A percentile compares a stretch with the other conserved stretches of the same genome.
These are phyloP conservation scores for Aphelinus atriplicis DNA, from an alignment of 1,140 invertebrate species.

Conservation along the genomic window DNA sequence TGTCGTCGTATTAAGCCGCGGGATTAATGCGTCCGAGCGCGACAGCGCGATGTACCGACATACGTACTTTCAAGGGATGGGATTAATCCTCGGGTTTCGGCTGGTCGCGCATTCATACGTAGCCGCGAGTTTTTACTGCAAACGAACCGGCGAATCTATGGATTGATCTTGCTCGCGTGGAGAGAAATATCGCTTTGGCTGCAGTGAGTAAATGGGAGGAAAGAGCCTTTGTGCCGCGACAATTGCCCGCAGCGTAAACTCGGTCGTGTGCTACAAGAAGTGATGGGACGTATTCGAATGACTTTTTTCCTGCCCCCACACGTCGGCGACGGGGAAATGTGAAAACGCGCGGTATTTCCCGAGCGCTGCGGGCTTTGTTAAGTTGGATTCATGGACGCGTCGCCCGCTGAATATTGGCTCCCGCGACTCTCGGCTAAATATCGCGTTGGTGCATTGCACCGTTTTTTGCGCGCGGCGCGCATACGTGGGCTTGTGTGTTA, in stretches of 20 bases:
- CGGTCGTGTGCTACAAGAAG: constrained; percentile 15
- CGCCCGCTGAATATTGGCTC: constrained; percentile 22
- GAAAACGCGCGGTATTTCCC: not conserved
- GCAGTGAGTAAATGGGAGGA: too few relatives aligned
- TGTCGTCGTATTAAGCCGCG: too few relatives aligned
- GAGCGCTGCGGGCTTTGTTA: constrained; percentile 7
- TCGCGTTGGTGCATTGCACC: constrained; percentile 11
- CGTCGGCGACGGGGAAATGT: too few relatives aligned
- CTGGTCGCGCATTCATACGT: too few relatives aligned
- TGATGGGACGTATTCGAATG: constrained; percentile 28
- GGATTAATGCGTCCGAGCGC: too few relatives aligned
- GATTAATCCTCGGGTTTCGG: too few relatives aligned
- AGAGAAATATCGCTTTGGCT: too few relatives aligned
- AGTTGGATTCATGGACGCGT: constrained; percentile 24
- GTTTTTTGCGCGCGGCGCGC: not conserved
- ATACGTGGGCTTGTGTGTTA: not conserved
- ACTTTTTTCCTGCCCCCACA: constrained; percentile 2
- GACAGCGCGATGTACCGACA: too few relatives aligned
- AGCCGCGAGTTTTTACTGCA: too few relatives aligned
- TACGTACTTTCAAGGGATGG: too few relatives aligned
- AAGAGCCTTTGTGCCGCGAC: not conserved
- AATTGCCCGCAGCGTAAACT: constrained; percentile 7
- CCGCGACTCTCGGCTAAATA: constrained; percentile 29
- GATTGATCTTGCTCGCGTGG: too few relatives aligned
- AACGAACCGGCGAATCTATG: too few relatives aligned